Base-by-base conservation (phyloP, 1,140 invertebrate species). In the Cheumatopsyche charites region DNA sequence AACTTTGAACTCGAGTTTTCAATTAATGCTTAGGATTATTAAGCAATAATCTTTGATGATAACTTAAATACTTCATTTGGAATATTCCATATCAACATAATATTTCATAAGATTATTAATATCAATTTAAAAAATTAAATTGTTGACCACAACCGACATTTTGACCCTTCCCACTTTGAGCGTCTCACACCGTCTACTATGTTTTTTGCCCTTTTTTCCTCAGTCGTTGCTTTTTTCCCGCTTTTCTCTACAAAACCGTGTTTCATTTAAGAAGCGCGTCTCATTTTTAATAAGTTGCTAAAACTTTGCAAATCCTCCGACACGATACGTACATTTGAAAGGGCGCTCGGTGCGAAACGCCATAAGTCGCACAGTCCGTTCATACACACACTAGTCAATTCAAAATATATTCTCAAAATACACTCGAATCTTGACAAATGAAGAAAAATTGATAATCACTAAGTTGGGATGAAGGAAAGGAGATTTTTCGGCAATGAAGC, bases 231-330 rank as follows among this genome's bases (percentile, higher is more conserved):
- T 58, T 58, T 43, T 63, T 42, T 42, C 11, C 29, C 0, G 62
- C 29, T 41, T 62, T 41, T 62, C 62, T 63, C 62, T 43, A 43
- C 43, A 36, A 36, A 26, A 21, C 61, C 62, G 43, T 68, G 72
- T 73, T 73, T 70, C 72, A 70, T 73, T 73, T 73, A 70, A 73
- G 67, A 73, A 73, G 63, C 62, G 36, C 62, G 36, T 72, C 62
- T 67, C 67, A 68, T 68, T 70, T 73, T 73, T 70, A 73, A 70
- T 70, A 73, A 70, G 67, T 73, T 70, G 45, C 55, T 52, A 61
- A 61, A 73, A 70, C 67, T 73, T 73, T 70, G 67, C 55, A 73
- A 73, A 73, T 73, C 67, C 68, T 62, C 23, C 72, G 41, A 66
- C 45, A 67, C 36, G 25, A 66, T 66, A 66, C 63, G 62, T 36